phyloP scores from a whole-genome alignment of 1,140 invertebrate species.

The Heliconius hewitsoni region DNA sequence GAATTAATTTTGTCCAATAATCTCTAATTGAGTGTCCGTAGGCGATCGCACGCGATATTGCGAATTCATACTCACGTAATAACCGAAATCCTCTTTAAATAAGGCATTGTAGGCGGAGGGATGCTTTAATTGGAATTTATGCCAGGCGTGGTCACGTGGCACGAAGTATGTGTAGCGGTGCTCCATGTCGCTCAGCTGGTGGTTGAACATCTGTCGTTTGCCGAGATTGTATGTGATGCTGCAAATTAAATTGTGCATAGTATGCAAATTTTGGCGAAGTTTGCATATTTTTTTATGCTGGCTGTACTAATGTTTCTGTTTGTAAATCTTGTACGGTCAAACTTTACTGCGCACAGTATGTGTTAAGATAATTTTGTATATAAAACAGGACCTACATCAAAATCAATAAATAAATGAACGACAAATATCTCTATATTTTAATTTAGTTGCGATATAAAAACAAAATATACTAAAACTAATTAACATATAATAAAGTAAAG shows the following conservation, averaged over 20 bases:
- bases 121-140: constrained; percentile 84
- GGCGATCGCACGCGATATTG: constrained; percentile 1
- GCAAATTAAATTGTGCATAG: constrained; percentile 46
- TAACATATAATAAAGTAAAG: no score
- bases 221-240: constrained; percentile 90
- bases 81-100: constrained; percentile 89
- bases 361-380: no score
- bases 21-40: not conserved
- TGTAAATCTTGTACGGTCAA: not conserved
- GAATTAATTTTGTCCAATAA: not conserved
- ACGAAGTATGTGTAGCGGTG: constrained; percentile 96
- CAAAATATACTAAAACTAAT: no score
- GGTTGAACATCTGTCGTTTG: constrained; percentile 87
- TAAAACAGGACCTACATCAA: no score
- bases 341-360: no score
- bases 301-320: not conserved
- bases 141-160: constrained; percentile 93
- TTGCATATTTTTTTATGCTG: no score
- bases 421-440: no score
- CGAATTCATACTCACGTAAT: constrained; percentile 85
- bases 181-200: constrained; percentile 87
- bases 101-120: constrained; percentile 91
- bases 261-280: not conserved
- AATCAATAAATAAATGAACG: no score
- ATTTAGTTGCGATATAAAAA: no score